Conservation (phyloP, 2,113 vertebrate genomes). For the Campylomormyrus numenius region DNA sequence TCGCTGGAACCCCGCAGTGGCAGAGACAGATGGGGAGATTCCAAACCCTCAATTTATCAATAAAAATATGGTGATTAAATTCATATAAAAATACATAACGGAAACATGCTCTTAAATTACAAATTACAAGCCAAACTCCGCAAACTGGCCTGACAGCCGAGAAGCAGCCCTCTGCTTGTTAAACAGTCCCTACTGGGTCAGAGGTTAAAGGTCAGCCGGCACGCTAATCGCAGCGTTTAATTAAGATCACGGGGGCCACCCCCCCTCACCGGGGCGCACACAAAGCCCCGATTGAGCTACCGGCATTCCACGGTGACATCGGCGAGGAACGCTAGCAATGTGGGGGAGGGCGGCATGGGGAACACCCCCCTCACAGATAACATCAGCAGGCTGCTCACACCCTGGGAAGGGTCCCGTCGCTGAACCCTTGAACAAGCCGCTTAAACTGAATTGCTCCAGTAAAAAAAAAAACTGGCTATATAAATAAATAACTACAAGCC, state of each 20-base stretch:
- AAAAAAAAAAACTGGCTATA: not conserved
- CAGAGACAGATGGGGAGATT: not conserved
- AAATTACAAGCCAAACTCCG: not conserved
- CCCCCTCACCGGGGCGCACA: not conserved
- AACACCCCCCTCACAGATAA: not conserved
- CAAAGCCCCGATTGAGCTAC: not conserved
- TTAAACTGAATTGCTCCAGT: not conserved
- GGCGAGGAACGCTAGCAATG: not conserved
- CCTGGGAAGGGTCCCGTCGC: not conserved
- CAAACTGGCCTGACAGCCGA: not conserved
- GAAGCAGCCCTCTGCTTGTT: not conserved
- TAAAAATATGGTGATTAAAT: not conserved
- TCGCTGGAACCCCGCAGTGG: not conserved
- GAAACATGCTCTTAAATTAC: not conserved
- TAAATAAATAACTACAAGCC: not conserved
- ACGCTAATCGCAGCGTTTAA: not conserved
- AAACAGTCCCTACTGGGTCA: not conserved
- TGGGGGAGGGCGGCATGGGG: not conserved
- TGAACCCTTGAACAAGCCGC: not conserved
- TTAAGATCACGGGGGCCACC: not conserved
- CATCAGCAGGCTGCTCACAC: not conserved
- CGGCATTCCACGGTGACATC: not conserved
- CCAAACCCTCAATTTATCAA: not conserved
- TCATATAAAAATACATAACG: not conserved
- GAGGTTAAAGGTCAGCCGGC: not conserved